Evolutionary conservation across 2,888 invertebrate genomes (phyloP).

Genomic region (Ochlodes sylvanus): DNA sequence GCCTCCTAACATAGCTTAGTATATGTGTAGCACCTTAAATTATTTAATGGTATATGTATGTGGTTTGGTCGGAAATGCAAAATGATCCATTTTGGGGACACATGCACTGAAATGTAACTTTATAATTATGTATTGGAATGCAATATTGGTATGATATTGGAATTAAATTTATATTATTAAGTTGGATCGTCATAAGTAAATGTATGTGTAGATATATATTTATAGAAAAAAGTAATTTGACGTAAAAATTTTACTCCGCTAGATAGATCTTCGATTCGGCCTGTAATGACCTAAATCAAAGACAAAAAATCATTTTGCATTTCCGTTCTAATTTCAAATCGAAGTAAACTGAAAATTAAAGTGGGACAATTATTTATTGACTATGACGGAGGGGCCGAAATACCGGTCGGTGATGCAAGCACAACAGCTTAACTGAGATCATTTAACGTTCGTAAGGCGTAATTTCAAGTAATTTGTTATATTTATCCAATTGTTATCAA

Average conservation of each 20-base stretch:
- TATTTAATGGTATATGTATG: not conserved
- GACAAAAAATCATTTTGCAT: not conserved
- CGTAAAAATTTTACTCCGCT: too few relatives aligned
- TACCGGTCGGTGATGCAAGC: constrained; percentile 5
- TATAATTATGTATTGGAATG: too few relatives aligned
- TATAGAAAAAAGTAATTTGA: too few relatives aligned
- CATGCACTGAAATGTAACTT: too few relatives aligned
- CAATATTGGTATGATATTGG: too few relatives aligned
- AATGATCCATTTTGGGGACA: not conserved
- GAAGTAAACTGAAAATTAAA: constrained; percentile 4
- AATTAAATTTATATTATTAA: too few relatives aligned
- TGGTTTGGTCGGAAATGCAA: constrained; percentile 23
- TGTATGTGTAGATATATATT: too few relatives aligned
- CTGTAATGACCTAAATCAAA: too few relatives aligned
- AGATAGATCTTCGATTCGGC: too few relatives aligned
- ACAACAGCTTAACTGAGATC: constrained; percentile 23
- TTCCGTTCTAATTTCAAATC: constrained; percentile 6
- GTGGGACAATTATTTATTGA: not conserved
- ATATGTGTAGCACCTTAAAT: constrained; percentile 48
- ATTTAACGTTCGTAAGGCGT: constrained; percentile 23
- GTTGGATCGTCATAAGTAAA: too few relatives aligned
- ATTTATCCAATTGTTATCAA: too few relatives aligned
- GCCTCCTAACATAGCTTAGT: constrained; percentile 71
- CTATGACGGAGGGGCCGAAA: not conserved
- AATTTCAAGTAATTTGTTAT: constrained; percentile 14